Conservation (phyloP, 2,113 vertebrate genomes). For the Passer montanus region DNA sequence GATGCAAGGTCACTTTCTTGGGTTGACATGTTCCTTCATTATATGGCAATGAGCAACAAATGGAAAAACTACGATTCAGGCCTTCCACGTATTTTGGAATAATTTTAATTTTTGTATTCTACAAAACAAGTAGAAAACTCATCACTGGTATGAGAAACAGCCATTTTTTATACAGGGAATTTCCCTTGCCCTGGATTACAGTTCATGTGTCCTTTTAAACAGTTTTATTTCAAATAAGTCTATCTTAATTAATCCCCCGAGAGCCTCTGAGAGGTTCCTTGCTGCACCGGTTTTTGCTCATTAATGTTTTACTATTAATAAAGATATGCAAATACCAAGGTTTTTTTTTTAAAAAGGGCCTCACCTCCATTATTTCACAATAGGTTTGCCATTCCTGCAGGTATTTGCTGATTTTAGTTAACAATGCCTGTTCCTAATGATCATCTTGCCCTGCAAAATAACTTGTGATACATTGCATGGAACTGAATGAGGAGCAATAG, state of each 20-base stretch:
- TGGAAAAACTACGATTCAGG: not conserved
- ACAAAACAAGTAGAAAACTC: not conserved
- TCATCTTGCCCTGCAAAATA: not conserved
- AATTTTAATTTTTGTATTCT: not conserved
- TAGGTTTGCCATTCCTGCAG: not conserved
- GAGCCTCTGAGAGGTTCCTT: slow-evolving; percentile 2
- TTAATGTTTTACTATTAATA: slow-evolving; percentile 28
- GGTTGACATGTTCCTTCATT: not conserved
- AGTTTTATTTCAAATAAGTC: slow-evolving; percentile 31
- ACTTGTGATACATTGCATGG: not conserved
- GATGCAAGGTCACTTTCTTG: not conserved
- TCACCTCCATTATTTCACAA: slow-evolving; percentile 36
- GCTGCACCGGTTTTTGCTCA: slow-evolving; percentile 20
- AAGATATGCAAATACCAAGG: slow-evolving; percentile 28
- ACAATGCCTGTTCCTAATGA: not conserved
- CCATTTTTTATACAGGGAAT: not conserved
- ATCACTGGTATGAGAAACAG: not conserved
- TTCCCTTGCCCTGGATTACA: not conserved
- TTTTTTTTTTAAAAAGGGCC: not conserved
- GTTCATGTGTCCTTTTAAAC: slow-evolving; percentile 32
- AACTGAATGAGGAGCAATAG: not conserved
- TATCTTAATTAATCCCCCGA: slow-evolving; percentile 35
- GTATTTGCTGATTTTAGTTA: slow-evolving; percentile 15
- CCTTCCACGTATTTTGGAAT: not conserved
- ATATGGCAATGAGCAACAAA: not conserved